phyloP scores from a whole-genome alignment of 2,113 vertebrate species.

The Tapirus terrestris region DNA sequence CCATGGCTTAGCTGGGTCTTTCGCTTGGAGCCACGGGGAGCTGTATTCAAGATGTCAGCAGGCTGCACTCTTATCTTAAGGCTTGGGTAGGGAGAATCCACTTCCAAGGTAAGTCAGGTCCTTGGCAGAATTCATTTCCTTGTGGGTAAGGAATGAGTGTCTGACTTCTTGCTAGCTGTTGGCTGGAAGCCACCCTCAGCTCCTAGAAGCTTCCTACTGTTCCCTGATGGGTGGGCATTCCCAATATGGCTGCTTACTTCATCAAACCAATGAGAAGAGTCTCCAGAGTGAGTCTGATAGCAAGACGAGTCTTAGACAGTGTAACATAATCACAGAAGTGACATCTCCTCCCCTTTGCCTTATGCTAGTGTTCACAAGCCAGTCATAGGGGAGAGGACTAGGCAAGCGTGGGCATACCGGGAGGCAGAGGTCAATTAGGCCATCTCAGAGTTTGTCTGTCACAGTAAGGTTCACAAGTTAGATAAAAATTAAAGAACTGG shows the following conservation, averaged over 20 bases:
- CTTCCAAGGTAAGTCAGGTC: not conserved
- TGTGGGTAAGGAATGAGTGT: not conserved
- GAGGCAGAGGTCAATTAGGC: not conserved
- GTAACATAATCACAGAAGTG: not conserved
- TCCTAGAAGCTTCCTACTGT: not conserved
- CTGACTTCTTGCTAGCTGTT: not conserved
- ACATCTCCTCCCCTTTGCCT: not conserved
- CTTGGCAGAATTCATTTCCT: not conserved
- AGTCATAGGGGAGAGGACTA: not conserved
- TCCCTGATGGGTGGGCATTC: not conserved
- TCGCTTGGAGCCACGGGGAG: not conserved
- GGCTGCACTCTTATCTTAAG: not conserved
- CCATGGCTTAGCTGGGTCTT: not conserved
- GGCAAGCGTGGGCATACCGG: not conserved
- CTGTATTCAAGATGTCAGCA: too few relatives aligned
- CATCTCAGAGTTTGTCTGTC: not conserved
- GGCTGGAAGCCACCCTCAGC: not conserved
- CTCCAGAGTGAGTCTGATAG: not conserved
- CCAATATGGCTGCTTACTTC: not conserved
- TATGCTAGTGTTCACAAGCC: not conserved
- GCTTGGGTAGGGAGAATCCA: not conserved
- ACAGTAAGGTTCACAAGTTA: not conserved
- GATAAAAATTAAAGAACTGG: not conserved
- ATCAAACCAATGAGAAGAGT: not conserved
- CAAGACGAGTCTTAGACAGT: too few relatives aligned